A percentile compares a stretch with the other conserved stretches of the same genome.
phyloP scores from a whole-genome alignment of 2,888 invertebrate genomes.

The Exephanes ischioxanthus region DNA sequence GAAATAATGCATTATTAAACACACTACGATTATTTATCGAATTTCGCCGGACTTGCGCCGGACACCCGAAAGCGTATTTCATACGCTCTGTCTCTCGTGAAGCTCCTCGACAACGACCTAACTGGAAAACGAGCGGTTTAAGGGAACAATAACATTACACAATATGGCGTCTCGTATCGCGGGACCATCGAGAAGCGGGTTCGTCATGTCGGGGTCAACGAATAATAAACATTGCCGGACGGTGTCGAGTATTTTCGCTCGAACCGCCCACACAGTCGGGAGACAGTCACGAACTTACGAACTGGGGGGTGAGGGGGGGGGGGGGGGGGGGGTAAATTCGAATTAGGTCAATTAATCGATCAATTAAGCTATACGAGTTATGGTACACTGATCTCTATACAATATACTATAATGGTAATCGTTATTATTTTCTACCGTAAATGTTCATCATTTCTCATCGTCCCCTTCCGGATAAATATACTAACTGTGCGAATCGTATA shows the following conservation, averaged over 20 bases:
- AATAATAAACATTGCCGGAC: conserved; percentile 1
- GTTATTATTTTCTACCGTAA: conserved; percentile 51
- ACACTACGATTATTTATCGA: conserved; percentile 58
- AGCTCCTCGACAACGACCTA: conserved; percentile 10
- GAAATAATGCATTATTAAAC: conserved; percentile 67
- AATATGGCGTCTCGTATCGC: conserved; percentile 29
- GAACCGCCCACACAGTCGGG: conserved; percentile 29
- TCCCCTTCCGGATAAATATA: conserved; percentile 62
- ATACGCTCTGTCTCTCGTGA: conserved; percentile 22
- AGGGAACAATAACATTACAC: background rate
- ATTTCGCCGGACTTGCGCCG: conserved; percentile 49
- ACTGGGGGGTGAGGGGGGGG: conserved; percentile 5
- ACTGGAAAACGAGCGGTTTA: conserved; percentile 4
- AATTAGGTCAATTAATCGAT: conserved; percentile 50
- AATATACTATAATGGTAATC: conserved; percentile 61
- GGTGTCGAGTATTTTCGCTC: conserved; percentile 8
- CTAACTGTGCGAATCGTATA: conserved; percentile 76
- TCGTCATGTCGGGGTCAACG: background rate
- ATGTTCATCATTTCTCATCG: conserved; percentile 53
- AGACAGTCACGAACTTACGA: conserved; percentile 57
- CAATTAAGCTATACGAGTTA: conserved; percentile 59
- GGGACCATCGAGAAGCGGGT: conserved; percentile 39
- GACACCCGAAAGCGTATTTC: conserved; percentile 62
- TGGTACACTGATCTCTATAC: conserved; percentile 67
- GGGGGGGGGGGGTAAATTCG: conserved; percentile 1